phyloP scores from a whole-genome alignment of 2,113 vertebrate genomes.

The Otocyon megalotis region DNA sequence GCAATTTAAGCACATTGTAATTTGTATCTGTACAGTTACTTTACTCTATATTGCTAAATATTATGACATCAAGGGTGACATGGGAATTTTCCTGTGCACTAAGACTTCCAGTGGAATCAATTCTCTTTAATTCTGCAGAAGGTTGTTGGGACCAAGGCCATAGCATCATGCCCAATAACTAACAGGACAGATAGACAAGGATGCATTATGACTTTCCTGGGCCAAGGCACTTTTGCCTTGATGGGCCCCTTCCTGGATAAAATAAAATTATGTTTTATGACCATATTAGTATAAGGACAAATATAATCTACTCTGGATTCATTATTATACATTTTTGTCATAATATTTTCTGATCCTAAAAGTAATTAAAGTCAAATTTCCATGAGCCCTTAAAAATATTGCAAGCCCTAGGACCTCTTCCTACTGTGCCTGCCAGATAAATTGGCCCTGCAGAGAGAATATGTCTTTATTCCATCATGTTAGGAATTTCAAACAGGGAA shows the following conservation, averaged over 20 bases:
- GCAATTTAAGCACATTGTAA: not conserved
- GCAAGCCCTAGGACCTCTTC: not conserved
- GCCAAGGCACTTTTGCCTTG: not conserved
- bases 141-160: not conserved
- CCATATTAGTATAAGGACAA: not conserved
- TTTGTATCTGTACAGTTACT: slow-evolving; percentile 5
- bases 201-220: not conserved
- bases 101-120: not conserved
- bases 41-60: slow-evolving; percentile 3
- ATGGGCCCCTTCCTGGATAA: not conserved
- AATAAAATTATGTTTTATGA: not conserved
- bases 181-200: not conserved
- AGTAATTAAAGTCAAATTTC: not conserved
- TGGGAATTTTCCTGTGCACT: not conserved
- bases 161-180: not conserved
- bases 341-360: not conserved
- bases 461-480: not conserved
- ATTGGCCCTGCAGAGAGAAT: not conserved
- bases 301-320: not conserved
- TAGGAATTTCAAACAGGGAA: not conserved
- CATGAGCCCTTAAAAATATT: not conserved
- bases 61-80: not conserved
- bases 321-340: not conserved
- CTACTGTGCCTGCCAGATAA: not conserved
- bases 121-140: not conserved